phyloP scores from a whole-genome alignment of 2,797 vertebrate genomes.

The Cetoscarus ocellatus region DNA sequence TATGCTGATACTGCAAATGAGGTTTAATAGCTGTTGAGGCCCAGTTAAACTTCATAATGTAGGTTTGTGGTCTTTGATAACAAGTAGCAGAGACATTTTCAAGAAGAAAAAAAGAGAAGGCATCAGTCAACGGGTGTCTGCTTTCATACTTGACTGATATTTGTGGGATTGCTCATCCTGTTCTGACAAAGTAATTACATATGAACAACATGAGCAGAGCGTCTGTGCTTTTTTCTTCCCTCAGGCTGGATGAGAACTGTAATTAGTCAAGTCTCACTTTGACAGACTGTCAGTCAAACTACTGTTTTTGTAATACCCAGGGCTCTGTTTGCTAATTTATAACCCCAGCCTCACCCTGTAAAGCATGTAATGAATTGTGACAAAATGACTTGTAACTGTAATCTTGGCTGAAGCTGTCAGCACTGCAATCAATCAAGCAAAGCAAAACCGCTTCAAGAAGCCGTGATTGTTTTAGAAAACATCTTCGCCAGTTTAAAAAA shows the following conservation, averaged over 20 bases:
- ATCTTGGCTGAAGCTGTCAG: slow-evolving; percentile 65
- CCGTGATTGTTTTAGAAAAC: slow-evolving; percentile 32
- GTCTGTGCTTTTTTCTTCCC: slow-evolving; percentile 41
- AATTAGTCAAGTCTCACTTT: slow-evolving; percentile 70
- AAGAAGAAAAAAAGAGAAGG: slow-evolving; percentile 19
- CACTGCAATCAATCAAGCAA: slow-evolving; percentile 55
- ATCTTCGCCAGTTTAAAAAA: slow-evolving; percentile 25
- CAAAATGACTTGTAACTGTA: slow-evolving; percentile 57
- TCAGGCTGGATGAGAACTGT: slow-evolving; percentile 50
- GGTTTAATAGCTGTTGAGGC: slow-evolving; percentile 84
- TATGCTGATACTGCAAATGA: slow-evolving; percentile 86
- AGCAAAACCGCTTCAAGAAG: slow-evolving; percentile 32
- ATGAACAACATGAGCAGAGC: slow-evolving; percentile 55
- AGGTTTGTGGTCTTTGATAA: slow-evolving; percentile 75
- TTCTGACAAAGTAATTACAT: slow-evolving; percentile 74
- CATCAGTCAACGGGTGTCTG: slow-evolving; percentile 68
- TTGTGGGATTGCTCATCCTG: slow-evolving; percentile 69
- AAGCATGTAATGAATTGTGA: slow-evolving; percentile 62
- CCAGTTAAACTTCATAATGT: slow-evolving; percentile 80
- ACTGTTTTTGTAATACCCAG: slow-evolving; percentile 47
- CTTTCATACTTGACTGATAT: slow-evolving; percentile 69
- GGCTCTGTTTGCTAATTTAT: slow-evolving; percentile 54
- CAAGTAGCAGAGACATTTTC: slow-evolving; percentile 71
- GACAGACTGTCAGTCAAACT: slow-evolving; percentile 70
- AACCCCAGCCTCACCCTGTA: slow-evolving; percentile 36